These are phyloP conservation scores for Cantharis rustica DNA, from an alignment of 2,888 invertebrate species.

Conservation along the genomic window DNA sequence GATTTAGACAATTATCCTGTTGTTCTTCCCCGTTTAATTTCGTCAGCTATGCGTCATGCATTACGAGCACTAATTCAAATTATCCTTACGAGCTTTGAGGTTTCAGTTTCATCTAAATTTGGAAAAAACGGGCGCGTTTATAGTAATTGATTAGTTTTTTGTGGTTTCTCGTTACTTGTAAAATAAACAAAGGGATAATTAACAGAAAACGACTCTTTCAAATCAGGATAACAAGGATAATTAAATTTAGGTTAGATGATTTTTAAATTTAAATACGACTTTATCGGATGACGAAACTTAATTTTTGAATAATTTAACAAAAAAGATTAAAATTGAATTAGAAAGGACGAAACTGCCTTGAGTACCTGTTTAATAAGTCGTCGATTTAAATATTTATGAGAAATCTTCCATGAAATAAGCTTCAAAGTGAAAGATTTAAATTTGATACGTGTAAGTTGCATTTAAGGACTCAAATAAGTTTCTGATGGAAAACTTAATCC, in stretches of 20 bases:
- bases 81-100: background rate
- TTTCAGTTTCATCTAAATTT: background rate
- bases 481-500: background rate
- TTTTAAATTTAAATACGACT: too few relatives aligned
- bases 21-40: background rate
- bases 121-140: background rate
- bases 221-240: background rate
- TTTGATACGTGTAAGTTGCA: background rate
- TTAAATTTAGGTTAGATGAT: background rate
- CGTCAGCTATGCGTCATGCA: background rate
- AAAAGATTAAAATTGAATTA: background rate
- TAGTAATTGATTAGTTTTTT: background rate
- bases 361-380: background rate
- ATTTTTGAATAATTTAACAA: background rate
- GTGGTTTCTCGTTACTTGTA: background rate
- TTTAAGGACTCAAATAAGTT: background rate
- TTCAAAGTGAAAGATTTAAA: background rate
- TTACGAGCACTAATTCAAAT: background rate
- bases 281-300: background rate
- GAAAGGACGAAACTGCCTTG: background rate
- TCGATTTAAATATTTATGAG: background rate
- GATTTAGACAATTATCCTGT: background rate
- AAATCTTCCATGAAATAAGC: background rate
- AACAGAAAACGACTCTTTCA: background rate
- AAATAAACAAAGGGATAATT: background rate